These are phyloP conservation scores for Atta cephalotes DNA, from an alignment of 1,140 invertebrate genomes.

Conservation along the genomic window DNA sequence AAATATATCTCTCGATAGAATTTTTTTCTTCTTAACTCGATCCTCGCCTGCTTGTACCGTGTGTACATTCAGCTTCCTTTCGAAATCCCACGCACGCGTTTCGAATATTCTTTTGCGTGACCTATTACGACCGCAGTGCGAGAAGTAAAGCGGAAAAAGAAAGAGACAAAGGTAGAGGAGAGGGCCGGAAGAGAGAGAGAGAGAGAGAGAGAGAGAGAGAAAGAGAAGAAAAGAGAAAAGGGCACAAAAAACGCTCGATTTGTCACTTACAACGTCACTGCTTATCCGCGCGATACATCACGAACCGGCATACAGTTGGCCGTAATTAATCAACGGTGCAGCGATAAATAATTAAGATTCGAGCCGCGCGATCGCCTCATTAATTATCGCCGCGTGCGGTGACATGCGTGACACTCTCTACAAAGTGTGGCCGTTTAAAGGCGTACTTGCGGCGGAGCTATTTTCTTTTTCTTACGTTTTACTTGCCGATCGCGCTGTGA, in stretches of 20 bases:
- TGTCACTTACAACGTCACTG: conserved; percentile 70
- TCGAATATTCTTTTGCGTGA: conserved; percentile 58
- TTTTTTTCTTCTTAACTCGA: background rate
- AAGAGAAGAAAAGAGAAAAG: background rate
- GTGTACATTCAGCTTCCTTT: conserved; percentile 41
- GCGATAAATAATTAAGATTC: conserved; percentile 78
- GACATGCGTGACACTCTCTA: conserved; percentile 70
- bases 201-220: background rate
- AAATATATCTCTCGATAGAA: background rate
- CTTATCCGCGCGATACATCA: conserved; percentile 69
- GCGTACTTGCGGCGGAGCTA: conserved; percentile 24
- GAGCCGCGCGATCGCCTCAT: conserved; percentile 71
- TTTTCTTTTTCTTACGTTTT: conserved; percentile 46
- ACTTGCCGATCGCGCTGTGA: conserved; percentile 1
- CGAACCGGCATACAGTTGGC: conserved; percentile 57
- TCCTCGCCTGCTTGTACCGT: background rate
- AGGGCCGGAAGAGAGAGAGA: background rate
- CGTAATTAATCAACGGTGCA: conserved; percentile 75
- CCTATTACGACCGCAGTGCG: conserved; percentile 38
- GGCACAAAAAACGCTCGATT: conserved; percentile 65
- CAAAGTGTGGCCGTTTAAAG: conserved; percentile 66
- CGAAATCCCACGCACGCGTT: conserved; percentile 45
- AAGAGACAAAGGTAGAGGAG: background rate
- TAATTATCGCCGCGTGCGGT: conserved; percentile 70
- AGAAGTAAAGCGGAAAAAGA: conserved; percentile 29